A percentile compares a stretch with the other conserved stretches of the same genome.
These are phyloP conservation scores for Trididemnum clinides DNA, from an alignment of 23 tunicate genomes.

Conservation along the genomic window DNA sequence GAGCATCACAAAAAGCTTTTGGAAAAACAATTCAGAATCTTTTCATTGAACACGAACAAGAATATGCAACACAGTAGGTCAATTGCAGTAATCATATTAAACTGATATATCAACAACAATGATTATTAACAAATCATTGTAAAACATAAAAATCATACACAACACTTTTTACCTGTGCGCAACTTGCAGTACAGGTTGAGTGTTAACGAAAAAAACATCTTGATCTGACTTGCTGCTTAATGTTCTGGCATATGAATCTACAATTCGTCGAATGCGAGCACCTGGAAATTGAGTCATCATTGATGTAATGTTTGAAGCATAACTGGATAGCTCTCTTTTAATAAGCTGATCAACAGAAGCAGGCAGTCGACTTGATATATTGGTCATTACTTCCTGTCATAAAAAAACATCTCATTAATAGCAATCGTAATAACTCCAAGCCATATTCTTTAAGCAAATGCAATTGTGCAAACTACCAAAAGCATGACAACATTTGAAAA, in stretches of 20 bases:
- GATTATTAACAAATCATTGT: no score
- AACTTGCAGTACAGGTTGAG: slow-evolving; percentile 83
- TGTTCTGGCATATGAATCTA: slow-evolving; percentile 75
- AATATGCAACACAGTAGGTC: no score
- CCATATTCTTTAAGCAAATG: no score
- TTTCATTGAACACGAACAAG: no score
- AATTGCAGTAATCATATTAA: no score
- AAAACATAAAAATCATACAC: no score
- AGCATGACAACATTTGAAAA: not conserved
- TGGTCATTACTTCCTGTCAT: slow-evolving; percentile 96
- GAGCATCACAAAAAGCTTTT: no score
- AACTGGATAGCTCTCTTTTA: slow-evolving; percentile 78
- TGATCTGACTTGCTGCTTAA: slow-evolving; percentile 79
- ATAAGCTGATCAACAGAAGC: slow-evolving; percentile 73
- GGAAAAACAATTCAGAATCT: no score
- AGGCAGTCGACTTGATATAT: slow-evolving; percentile 84
- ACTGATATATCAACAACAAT: no score
- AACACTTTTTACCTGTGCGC: slow-evolving; percentile 82
- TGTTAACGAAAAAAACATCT: slow-evolving; percentile 91
- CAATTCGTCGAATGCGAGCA: slow-evolving; percentile 56
- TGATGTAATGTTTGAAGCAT: slow-evolving; percentile 94
- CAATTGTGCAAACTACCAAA: no score
- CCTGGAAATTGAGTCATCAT: slow-evolving; percentile 98
- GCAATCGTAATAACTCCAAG: no score
- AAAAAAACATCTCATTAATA: no score